Conservation (phyloP, 2,113 vertebrate genomes). For the Probosciger aterrimus region DNA sequence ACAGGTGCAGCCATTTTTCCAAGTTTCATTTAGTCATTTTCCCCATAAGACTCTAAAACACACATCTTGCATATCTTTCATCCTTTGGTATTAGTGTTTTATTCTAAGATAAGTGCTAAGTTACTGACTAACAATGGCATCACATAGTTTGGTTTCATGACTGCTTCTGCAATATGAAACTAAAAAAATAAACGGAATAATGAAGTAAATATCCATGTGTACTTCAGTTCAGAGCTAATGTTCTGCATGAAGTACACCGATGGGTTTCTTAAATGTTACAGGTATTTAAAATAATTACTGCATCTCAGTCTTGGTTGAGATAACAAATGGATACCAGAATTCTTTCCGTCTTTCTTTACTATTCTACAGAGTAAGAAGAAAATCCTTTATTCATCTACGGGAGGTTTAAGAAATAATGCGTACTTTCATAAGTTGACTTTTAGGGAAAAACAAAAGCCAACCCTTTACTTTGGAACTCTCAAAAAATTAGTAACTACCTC, state of each 20-base stretch:
- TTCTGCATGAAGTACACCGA: not conserved
- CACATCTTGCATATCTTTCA: not conserved
- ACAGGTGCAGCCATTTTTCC: not conserved
- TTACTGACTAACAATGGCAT: not conserved
- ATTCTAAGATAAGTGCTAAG: not conserved
- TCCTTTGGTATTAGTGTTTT: not conserved
- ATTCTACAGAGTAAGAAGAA: not conserved
- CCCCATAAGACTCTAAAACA: not conserved
- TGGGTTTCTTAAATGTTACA: not conserved
- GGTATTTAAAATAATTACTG: not conserved
- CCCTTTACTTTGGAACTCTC: not conserved
- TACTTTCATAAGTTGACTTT: not conserved
- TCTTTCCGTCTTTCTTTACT: not conserved
- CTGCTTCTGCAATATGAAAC: not conserved
- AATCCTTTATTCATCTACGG: not conserved
- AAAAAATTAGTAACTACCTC: not conserved
- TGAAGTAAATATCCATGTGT: not conserved
- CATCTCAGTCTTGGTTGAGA: not conserved
- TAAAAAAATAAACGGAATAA: not conserved
- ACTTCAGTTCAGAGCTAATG: not conserved
- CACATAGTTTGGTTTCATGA: not conserved
- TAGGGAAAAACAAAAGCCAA: not conserved
- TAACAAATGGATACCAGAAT: not conserved
- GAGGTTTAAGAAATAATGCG: not conserved
- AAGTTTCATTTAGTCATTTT: not conserved